Evolutionary conservation across 1,140 invertebrate genomes (phyloP).

Genomic region (Drosophila sp.): DNA sequence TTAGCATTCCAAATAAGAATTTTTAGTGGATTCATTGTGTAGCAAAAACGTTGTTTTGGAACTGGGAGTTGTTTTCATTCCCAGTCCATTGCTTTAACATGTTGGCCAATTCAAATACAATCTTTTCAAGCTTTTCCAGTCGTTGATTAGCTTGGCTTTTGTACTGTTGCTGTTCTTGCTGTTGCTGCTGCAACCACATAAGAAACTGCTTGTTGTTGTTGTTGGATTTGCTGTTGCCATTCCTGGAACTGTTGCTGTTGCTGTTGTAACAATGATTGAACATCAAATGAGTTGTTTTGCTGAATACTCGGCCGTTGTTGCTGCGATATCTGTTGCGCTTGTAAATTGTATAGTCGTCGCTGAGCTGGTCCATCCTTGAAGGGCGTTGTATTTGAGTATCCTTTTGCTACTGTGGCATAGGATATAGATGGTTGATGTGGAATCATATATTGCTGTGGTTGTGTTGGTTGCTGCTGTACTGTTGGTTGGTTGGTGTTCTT

Average conservation of each 20-base stretch:
- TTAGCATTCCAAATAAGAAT: slow-evolving; percentile 24
- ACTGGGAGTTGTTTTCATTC: neutral
- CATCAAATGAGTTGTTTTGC: neutral
- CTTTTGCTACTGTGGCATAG: neutral
- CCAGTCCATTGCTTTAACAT: no score
- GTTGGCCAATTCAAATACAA: neutral
- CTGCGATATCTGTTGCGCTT: no score
- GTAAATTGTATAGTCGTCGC: no score
- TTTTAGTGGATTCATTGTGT: slow-evolving; percentile 16
- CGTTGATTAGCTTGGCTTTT: neutral
- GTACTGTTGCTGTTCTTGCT: slow-evolving; percentile 1
- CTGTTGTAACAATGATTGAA: neutral
- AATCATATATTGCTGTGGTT: neutral
- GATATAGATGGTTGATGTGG: neutral
- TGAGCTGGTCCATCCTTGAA: no score
- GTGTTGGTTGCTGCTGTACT: neutral
- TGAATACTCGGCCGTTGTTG: neutral
- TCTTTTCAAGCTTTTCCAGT: slow-evolving; percentile 10
- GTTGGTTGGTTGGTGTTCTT: neutral
- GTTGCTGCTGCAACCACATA: slow-evolving; percentile 9
- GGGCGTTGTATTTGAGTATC: no score
- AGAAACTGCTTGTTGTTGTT: slow-evolving; percentile 14
- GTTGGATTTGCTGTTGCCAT: no score
- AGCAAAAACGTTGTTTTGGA: neutral
- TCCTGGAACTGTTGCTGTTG: no score